Percentiles rank a stretch among this genome's conserved stretches.
These are phyloP conservation scores for Sparidentex hasta DNA, from an alignment of 2,797 vertebrate genomes.

Conservation along the genomic window DNA sequence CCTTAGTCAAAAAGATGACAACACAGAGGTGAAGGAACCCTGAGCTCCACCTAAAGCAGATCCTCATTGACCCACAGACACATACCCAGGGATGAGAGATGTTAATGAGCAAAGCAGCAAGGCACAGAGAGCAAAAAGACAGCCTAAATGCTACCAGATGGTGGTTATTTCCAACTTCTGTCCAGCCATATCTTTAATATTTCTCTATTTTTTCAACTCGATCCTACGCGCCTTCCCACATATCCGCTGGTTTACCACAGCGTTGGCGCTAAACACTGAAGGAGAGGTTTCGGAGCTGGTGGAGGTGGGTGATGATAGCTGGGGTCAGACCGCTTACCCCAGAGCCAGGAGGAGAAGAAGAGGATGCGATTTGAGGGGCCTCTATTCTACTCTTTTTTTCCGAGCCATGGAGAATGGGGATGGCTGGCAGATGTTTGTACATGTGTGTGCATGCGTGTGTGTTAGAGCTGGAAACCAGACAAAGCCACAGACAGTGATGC, in stretches of 20 bases:
- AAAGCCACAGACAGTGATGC: no score
- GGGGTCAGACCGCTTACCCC: conserved; percentile 67
- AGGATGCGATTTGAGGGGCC: conserved; percentile 22
- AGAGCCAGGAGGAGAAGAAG: conserved; percentile 35
- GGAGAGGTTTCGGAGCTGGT: conserved; percentile 48
- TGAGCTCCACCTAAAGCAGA: background rate
- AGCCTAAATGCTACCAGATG: conserved; percentile 82
- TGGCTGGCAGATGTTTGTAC: conserved; percentile 72
- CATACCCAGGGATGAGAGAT: conserved; percentile 42
- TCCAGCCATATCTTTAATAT: conserved; percentile 65
- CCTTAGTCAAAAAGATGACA: background rate
- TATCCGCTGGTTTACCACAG: conserved; percentile 72
- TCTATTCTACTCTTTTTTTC: conserved; percentile 6
- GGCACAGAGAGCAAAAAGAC: conserved; percentile 39
- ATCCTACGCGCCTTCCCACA: conserved; percentile 54
- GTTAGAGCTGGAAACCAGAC: background rate
- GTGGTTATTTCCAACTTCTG: conserved; percentile 47
- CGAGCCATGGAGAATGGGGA: conserved; percentile 33
- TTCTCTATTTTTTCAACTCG: conserved; percentile 55
- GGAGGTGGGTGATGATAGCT: conserved; percentile 70
- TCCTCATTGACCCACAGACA: conserved; percentile 32
- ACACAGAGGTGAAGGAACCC: background rate
- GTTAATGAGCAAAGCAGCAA: conserved; percentile 76
- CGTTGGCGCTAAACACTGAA: conserved; percentile 53
- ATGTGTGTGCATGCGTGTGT: conserved; percentile 28